Evolutionary conservation across 2,888 invertebrate genomes (phyloP), one percentile per base, ranked within the genome.

Genomic region (Rhyacophila evoluta): DNA sequence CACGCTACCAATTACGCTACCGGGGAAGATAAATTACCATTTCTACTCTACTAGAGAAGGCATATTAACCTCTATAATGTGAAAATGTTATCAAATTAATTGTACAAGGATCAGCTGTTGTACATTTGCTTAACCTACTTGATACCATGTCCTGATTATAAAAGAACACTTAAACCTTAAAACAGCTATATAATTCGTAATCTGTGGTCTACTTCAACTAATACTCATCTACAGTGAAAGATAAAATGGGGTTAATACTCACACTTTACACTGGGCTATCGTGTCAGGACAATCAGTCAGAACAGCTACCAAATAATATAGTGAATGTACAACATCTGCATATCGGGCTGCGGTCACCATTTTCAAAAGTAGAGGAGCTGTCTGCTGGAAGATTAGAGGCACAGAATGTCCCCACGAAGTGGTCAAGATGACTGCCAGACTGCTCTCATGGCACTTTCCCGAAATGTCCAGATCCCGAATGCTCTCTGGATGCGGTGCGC

Each of bases 341-440:
- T 86, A 83, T 0, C 88, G 85, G 4, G 83, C 83, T 5, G 78
- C 75, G 0, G 36, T 75, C 1, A 86, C 85, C 81, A 89, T 79
- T 19, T 83, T 83, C 29, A 84, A 83, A 69, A 89, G 81, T 0
- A 86, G 86, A 0, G 83, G 81, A 68, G 87, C 87, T 15, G 89
- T 88, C 10, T 84, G 84, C 0, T 87, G 85, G 77, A 89, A 89
- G n/a, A 82, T 78, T 38, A 88, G 77, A 0, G 89, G 90, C 80
- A 89, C 84, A 29, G 85, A 87, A 83, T 89, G 88, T 55, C 89
- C 89, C 88, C 89, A 89, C 0, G 86, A 84, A 0, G 85, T 86
- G 0, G 87, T 82, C 15, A 88, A 81, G 75, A 89, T 74, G 1
- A 87, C 86, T 69, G 74, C 69, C 1, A 80, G 72, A 37, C 55